Base-by-base conservation (phyloP, 2,113 vertebrate species). In the Atlantisia rogersi region DNA sequence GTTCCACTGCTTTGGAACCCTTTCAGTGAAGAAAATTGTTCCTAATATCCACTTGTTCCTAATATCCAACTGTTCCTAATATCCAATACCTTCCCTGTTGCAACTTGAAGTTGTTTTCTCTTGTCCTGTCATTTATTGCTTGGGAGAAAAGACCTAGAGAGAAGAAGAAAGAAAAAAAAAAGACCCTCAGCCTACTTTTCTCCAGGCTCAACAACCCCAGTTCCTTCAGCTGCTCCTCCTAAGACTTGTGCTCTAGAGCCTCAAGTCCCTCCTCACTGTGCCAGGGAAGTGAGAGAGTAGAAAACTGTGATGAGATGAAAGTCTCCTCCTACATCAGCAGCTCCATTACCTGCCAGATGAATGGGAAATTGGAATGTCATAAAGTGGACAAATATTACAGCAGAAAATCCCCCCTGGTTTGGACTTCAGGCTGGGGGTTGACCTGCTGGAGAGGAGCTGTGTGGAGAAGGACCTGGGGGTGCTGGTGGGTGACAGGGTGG, bases 71-170 rank as follows among this genome's bases (percentile, higher is more conserved):
- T 42, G 42, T 42, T 42, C 42, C 14, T 42, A 15, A 15, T 42
- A 8, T 2, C 37, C 37, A 42, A 42, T 53, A 42, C 13, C 10
- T 42, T 3, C 29, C 37, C 60, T 42, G 7, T 24, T 1, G 0
- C 46, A n/a, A n/a, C 60, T 52, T 52, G 35, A 64, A 17, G 37
- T 37, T 4, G 0, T 64, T 64, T 26, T 22, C 29, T 53, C 37
- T 71, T 3, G 3, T 42, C 46, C 12, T 12, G 15, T 13, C 2
- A 0, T 32, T 35, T 14, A 6, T 39, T 50, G 8, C 44, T 24
- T 42, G 60, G 48, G 76, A 65, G 14, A 28, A 29, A 21, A 42
- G 71, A 12, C 16, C 1, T 46, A 19, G 19, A 46, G 18, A 46
- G 46, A 46, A 20, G 46, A 46, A 46, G 19, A 46, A 46, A 46